A percentile compares a stretch with the other conserved stretches of the same genome.
Evolutionary conservation across 2,888 invertebrate genomes (phyloP).

Genomic region (Sminthurides aquaticus): DNA sequence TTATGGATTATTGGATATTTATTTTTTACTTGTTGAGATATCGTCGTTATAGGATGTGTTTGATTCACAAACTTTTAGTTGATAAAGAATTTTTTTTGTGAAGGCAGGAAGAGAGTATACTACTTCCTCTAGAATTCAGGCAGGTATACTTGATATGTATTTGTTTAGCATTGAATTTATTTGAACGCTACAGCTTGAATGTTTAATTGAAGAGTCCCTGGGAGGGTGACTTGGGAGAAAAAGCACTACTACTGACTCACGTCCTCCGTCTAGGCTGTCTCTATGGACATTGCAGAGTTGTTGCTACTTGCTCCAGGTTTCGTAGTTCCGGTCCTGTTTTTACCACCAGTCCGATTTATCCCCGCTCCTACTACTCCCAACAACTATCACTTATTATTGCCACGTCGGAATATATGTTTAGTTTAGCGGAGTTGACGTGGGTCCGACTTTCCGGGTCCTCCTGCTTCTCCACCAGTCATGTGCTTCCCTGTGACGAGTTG

Average conservation of each 20-base stretch:
- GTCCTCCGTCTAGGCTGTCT: neutral
- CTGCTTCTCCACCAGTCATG: neutral
- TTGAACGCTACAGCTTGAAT: neutral
- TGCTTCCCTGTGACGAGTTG: neutral
- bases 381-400: neutral
- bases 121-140: slow-evolving; percentile 28
- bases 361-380: neutral
- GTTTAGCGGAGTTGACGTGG: neutral
- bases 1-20: neutral
- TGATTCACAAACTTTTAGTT: neutral
- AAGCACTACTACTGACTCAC: no score
- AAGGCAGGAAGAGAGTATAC: slow-evolving; percentile 24
- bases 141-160: slow-evolving; percentile 32
- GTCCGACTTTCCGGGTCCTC: neutral
- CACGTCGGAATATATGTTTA: neutral
- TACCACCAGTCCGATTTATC: neutral
- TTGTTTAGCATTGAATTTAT: slow-evolving; percentile 2
- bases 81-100: slow-evolving; percentile 2
- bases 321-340: neutral
- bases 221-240: neutral
- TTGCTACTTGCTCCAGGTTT: neutral
- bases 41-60: neutral
- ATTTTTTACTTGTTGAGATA: neutral
- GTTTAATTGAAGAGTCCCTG: neutral
- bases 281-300: neutral